phyloP scores from a whole-genome alignment of 2,888 invertebrate genomes.

The Phragmatobia fuliginosa region DNA sequence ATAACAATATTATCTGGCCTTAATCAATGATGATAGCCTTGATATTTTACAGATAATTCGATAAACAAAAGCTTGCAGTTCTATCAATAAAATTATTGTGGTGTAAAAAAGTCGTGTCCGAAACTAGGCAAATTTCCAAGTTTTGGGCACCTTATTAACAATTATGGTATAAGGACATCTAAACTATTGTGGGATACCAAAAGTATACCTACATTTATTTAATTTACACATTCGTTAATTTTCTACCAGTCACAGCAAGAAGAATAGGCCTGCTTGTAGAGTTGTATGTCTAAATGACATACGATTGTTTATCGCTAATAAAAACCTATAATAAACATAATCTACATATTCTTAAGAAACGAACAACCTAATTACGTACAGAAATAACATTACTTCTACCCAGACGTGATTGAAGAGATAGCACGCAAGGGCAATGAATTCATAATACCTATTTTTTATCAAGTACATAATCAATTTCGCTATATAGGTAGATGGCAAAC shows the following conservation, averaged over 20 bases:
- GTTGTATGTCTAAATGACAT: constrained; percentile 1
- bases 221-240: neutral
- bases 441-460: constrained; percentile 74
- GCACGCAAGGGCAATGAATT: constrained; percentile 76
- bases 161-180: neutral
- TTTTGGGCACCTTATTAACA: neutral
- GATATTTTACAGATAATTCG: neutral
- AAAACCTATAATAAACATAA: neutral
- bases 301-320: neutral
- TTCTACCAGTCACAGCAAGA: neutral
- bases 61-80: neutral
- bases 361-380: constrained; percentile 5
- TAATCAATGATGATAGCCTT: constrained; percentile 1
- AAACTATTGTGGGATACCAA: neutral
- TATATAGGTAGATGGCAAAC: constrained; percentile 63
- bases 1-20: neutral
- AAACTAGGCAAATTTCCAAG: neutral
- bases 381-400: constrained; percentile 34
- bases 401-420: constrained; percentile 63
- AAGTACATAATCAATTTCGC: constrained; percentile 67
- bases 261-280: neutral
- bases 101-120: neutral
- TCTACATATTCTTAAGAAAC: neutral
- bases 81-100: neutral
- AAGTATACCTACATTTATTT: neutral